Evolutionary conservation across 2,113 vertebrate genomes (phyloP), one percentile per base, ranked within the genome.

Genomic region (Carettochelys insculpta): DNA sequence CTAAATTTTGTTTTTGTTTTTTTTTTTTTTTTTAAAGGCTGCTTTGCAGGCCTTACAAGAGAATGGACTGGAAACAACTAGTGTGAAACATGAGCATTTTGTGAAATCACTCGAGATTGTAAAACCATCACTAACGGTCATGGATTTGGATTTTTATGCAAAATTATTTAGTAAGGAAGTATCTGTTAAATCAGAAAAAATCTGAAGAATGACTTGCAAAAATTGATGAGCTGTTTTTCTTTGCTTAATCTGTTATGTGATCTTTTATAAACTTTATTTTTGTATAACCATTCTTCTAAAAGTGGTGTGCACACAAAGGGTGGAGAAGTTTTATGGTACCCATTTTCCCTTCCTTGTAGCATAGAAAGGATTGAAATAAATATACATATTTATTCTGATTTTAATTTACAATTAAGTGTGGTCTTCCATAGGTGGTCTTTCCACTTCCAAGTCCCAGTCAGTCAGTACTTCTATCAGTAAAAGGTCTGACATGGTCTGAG

Each of bases 41-140:
- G 98, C 98, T 94, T 97, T 99, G 81, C 85, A 98, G 97, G 98
- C 98, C 7, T 93, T 99, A 41, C 98, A 99, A 80, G 98, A 99
- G 65, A 98, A 98, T 47, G 98, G 98, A 86, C 98, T 99, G 65
- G 96, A 98, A 85, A 98, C 98, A 6, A 98, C 98, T 8, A 13
- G 81, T 0, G 98, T 99, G 92, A 98, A 96, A 89, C 98, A 98
- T 0, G 90, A 95, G 27, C 97, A 99, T 94, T 99, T 99, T 89
- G 75, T 98, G 48, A 97, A 91, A 73, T 97, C 98, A 0, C 91
- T 99, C 43, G 94, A 94, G 94, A 97, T 87, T 93, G 95, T 98
- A 91, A 98, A 97, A 38, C 98, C 99, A 5, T 99, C 99, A 16
- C 96, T 99, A 90, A 98, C 85, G 17, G 77, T 17, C 6, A 94